Base-by-base conservation (phyloP, 2,888 invertebrate genomes). In the Archips xylosteana region DNA sequence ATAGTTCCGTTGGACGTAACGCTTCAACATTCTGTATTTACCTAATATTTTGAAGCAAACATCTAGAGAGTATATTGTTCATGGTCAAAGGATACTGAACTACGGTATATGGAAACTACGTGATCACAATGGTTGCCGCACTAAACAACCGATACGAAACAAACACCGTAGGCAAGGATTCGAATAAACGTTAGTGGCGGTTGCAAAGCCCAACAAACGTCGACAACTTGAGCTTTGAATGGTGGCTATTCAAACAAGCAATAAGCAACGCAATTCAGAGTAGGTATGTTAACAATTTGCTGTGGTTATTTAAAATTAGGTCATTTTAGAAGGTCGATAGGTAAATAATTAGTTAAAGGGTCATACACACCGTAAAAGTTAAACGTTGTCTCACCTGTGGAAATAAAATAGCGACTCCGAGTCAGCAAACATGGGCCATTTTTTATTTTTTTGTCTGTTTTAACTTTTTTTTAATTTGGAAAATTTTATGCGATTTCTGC, bases 131-230 rank as follows among this genome's bases (percentile, higher is more conserved):
- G 45, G 42, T 45, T 9, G 10, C 39, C 39, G 5, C 12, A 42
- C 62, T 62, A 62, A 62, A 62, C 62, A 62, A 62, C 42, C 62
- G 45, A 62, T 62, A 62, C 45, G 45, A 45, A 62, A 45, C 62
- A 62, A 62, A 62, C 45, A 62, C 12, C 32, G 60, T 36, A 34
- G 45, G 62, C 62, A 45, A 45, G 45, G 45, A 45, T 62, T 45
- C 62, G 23, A 45, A 62, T 45, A 62, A 5, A 62, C 62, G 62
- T 13, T 42, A 62, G 23, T 62, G 36, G 39, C 23, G 49, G 32
- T 12, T 62, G 12, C 62, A 45, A 62, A 45, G 45, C 23, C 23
- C 62, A 12, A 23, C 42, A 62, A 23, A 45, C 23, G 45, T 45
- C 23, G 42, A 32, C 62, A 45, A 62, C 15, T 62, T 62, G 2